Evolutionary conservation across 2,113 vertebrate genomes (phyloP), one percentile per base, ranked within the genome.

Genomic region (Xiphophorus couchianus): DNA sequence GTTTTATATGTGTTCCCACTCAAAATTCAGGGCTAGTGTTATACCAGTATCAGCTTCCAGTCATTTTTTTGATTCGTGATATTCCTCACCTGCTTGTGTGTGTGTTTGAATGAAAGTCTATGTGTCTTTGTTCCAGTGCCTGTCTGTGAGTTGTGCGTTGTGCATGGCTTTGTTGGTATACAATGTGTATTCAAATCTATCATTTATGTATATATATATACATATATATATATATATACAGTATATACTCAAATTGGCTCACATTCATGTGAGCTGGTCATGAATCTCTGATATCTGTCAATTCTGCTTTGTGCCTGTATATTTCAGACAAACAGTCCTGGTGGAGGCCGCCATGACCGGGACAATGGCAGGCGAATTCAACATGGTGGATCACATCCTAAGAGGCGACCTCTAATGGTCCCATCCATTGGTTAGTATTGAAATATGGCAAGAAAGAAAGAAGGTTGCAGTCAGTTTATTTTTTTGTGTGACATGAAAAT

Each of bases 351-450:
- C 73, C 78, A 10, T 44, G 95, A 97, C 76, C 95, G 92, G 7
- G 92, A 95, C 0, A 28, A 77, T 0, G 93, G 94, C n/a, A 92
- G 95, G 74, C 94, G 96, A 89, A 80, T 88, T 37, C 80, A 95
- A 69, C 96, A 94, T 0, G 83, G 95, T 17, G 86, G 93, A 5
- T 51, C 93, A 1, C 95, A 94, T 62, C 94, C 95, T 60, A 96
- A 93, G 80, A 94, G 96, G 90, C 93, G 95, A 79, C 95, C 96
- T 17, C 81, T 94, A 73, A 87, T 90, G 90, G 96, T 96, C 82
- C 96, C 96, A 3, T 94, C 97, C 76, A 96, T 96, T 76, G 98
- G 98, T 99, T 77, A 98, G 98, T 99, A 91, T 11, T 9, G 39
- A 63, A 54, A 42, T 58, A 35, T 14, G 54, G 64, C 4, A 25